Evolutionary conservation across 2,888 invertebrate species (phyloP).

Genomic region (Pelosia muscerda): DNA sequence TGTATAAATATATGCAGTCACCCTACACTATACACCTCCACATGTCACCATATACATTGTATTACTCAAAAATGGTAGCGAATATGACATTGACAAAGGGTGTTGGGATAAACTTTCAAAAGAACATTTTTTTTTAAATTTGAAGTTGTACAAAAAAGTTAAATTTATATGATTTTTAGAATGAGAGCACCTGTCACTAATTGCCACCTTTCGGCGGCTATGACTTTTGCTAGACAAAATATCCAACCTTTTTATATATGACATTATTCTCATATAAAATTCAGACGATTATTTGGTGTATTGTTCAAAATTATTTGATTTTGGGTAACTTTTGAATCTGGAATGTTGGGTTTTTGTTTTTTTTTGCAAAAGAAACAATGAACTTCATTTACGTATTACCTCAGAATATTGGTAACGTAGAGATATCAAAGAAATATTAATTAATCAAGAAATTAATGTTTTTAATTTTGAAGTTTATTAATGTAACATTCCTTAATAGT

Average conservation of each 20-base stretch:
- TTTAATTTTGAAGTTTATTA: slow-evolving; percentile 4
- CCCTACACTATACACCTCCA: slow-evolving; percentile 62
- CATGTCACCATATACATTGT: slow-evolving; percentile 83
- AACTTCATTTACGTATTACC: no score
- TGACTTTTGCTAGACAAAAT: slow-evolving; percentile 63
- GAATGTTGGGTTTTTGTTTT: no score
- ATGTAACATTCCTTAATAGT: slow-evolving; percentile 8
- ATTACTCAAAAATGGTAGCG: slow-evolving; percentile 77
- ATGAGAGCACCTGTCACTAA: slow-evolving; percentile 84
- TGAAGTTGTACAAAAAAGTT: slow-evolving; percentile 65
- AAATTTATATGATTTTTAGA: slow-evolving; percentile 75
- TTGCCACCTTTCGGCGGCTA: slow-evolving; percentile 85
- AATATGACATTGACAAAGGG: slow-evolving; percentile 82
- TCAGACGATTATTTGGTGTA: slow-evolving; percentile 32
- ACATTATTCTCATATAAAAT: slow-evolving; percentile 26
- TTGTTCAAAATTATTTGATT: slow-evolving; percentile 27
- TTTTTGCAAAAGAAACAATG: no score
- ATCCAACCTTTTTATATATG: slow-evolving; percentile 24
- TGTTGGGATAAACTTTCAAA: slow-evolving; percentile 75
- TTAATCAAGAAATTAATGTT: background rate
- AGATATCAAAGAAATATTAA: background rate
- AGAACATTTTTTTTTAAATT: slow-evolving; percentile 65
- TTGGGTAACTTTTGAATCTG: background rate
- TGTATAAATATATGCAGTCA: background rate
- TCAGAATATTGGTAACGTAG: background rate